Evolutionary conservation across 2,797 vertebrate genomes (phyloP), one percentile per base, ranked within the genome.

Genomic region (Odontamblyopus rebecca): DNA sequence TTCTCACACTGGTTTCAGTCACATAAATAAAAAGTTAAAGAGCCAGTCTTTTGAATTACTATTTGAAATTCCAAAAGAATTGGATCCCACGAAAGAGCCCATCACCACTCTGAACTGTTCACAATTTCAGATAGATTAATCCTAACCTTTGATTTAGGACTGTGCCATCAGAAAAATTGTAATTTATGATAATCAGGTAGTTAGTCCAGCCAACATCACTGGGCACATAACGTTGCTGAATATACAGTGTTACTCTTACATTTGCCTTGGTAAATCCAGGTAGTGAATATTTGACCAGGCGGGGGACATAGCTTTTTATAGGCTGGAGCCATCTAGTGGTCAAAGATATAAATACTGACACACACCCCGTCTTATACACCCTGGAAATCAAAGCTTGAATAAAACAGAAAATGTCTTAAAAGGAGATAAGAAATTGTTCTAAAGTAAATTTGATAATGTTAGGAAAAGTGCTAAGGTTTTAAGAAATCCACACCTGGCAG

Each of bases 401-500:
- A 48, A 48, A 48, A 48, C 15, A 15, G 44, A 48, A 48, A 4
- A 48, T 48, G 3, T 48, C 44, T 48, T 15, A 73, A 65, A 67
- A 60, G n/a, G 38, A 4, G 7, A 66, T 62, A 71, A 73, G 16
- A 76, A 51, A 69, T 63, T 75, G 62, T 65, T 70, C 44, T 15
- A 68, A 80, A 84, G 83, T 54, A 70, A 78, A 48, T 69, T 35
- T 68, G 64, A 44, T 59, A 68, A 74, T 68, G 74, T 26, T 9
- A 77, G 8, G 69, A 81, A 60, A 69, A 44, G 69, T 51, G 54
- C 68, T 68, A 62, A 67, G 27, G 44, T 48, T 48, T 50, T 48
- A 29, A 29, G 76, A 80, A 87, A 87, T 30, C 16, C 94, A 95
- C 91, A 95, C 95, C 95, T 96, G 93, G 83, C 75, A 95, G 89